Evolutionary conservation across 2,113 vertebrate genomes (phyloP), one percentile per base, ranked within the genome.

Genomic region (Triplophysa rosa): DNA sequence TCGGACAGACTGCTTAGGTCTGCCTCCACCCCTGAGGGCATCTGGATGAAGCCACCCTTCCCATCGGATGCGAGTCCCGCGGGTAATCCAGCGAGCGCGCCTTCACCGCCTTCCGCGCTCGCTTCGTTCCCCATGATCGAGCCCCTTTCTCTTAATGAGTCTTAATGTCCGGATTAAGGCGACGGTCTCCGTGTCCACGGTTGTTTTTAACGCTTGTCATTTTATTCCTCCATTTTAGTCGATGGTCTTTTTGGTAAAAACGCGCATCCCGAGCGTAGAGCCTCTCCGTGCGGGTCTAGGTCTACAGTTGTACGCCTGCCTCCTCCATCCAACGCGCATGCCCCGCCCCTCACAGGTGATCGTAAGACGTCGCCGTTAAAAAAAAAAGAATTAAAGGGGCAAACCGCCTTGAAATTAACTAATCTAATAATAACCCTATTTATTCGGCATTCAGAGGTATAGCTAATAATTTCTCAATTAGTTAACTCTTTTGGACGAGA

Each of bases 121-220:
- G 95, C 95, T 88, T 98, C 97, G 90, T 99, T 99, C 89, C 97
- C 97, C 97, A 99, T 99, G 94, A 92, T 91, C 76, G 88, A 89
- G 85, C 88, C 88, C 89, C 90, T 40, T 79, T 69, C 88, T 86
- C 89, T 54, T 45, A 69, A 72, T 65, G 23, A 40, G 23, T 84
- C 79, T 67, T 74, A 80, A 87, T 85, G 83, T 90, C 87, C 87
- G 77, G 71, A 90, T 79, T 65, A 67, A 83, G 69, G 79, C 82
- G 37, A 45, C 64, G 76, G 61, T 67, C 8, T 86, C 80, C 85
- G 78, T n/a, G 45, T 67, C 73, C 82, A 84, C 83, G 47, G 85
- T 56, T 84, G 56, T 45, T 65, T 52, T 79, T 81, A 80, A 64
- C 80, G 79, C 90, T 88, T 92, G 82, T 82, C 83, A 80, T 73